These are phyloP conservation scores for Crotalus tigris DNA, from an alignment of 2,113 vertebrate genomes.

Conservation along the genomic window DNA sequence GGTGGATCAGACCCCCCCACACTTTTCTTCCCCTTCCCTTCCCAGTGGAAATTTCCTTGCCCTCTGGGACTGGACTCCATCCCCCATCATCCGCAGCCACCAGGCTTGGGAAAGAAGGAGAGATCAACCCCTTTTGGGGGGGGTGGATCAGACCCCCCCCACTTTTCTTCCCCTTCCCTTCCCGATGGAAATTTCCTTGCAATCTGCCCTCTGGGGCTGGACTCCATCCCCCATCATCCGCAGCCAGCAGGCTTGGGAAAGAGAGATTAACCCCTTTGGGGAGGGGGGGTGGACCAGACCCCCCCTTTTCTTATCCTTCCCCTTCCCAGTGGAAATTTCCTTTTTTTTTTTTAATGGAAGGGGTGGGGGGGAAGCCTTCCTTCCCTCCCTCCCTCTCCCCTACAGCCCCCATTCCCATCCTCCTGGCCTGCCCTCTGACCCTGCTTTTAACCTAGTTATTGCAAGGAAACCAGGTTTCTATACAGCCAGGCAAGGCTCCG, in stretches of 20 bases:
- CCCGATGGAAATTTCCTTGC: neutral
- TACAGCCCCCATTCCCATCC: neutral
- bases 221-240: neutral
- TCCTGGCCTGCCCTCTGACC: neutral
- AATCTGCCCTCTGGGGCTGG: neutral
- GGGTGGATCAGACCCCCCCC: rapidly evolving
- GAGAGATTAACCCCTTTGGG: neutral
- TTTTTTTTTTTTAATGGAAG: too few species aligned
- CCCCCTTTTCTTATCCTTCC: neutral
- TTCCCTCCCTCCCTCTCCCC: neutral
- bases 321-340: too few species aligned
- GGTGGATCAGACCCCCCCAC: rapidly evolving
- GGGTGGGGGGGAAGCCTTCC: neutral
- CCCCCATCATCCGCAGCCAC: neutral
- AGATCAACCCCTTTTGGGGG: neutral
- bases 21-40: neutral
- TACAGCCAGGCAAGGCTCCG: neutral
- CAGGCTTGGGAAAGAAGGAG: too few species aligned
- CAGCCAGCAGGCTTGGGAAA: neutral
- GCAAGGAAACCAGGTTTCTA: neutral
- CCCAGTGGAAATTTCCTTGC: neutral
- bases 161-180: neutral
- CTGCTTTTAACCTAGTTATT: neutral
- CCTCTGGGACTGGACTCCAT: neutral
- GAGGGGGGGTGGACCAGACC: neutral